Evolutionary conservation across 2,888 invertebrate species (phyloP).

Genomic region (Pristionchus maxplancki): DNA sequence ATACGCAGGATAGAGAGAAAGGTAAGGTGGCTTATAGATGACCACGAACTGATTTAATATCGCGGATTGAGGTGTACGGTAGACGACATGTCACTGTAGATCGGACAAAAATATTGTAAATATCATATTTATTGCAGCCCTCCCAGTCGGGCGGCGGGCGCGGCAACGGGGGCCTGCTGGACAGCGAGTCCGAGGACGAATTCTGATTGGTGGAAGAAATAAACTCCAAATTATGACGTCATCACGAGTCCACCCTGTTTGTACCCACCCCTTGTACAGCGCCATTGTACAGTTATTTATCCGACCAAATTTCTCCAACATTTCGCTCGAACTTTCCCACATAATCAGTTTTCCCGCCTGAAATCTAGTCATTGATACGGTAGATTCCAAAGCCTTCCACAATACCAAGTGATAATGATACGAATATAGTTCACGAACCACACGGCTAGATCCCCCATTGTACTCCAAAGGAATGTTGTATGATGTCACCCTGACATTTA

Average conservation of each 20-base stretch:
- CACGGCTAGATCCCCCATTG: background rate
- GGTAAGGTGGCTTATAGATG: too few relatives aligned
- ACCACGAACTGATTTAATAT: background rate
- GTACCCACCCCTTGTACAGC: background rate
- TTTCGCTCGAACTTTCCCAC: background rate
- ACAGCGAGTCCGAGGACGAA: slow-evolving; percentile 15
- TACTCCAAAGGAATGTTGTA: background rate
- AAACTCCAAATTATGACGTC: background rate
- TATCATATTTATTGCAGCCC: background rate
- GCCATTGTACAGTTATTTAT: slow-evolving; percentile 6
- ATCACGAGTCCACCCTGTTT: background rate
- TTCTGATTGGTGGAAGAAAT: too few relatives aligned
- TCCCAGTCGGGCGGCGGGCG: background rate
- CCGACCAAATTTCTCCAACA: background rate
- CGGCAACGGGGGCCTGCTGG: background rate
- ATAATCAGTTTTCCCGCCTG: background rate
- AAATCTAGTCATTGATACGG: slow-evolving; percentile 20
- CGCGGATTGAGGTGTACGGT: too few relatives aligned
- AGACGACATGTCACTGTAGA: too few relatives aligned
- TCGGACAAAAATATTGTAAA: too few relatives aligned
- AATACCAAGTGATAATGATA: slow-evolving; percentile 35
- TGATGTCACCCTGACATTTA: background rate
- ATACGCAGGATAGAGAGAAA: too few relatives aligned
- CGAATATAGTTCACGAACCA: background rate
- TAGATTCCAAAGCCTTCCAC: background rate